phyloP scores from a whole-genome alignment of 2,113 vertebrate genomes.

The Mormoops blainvillei region DNA sequence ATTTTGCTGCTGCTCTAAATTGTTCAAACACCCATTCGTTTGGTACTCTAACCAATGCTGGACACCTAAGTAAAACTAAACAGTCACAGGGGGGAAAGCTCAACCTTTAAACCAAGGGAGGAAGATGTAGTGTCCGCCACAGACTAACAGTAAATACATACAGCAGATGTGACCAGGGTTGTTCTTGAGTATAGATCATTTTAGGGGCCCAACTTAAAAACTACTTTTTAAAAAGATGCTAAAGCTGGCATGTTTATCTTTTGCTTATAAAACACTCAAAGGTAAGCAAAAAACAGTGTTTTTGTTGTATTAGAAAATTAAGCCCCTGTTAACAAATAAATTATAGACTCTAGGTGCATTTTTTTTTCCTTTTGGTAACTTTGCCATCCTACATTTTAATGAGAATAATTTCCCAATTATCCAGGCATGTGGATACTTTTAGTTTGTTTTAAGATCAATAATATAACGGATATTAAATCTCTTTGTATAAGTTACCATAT shows the following conservation, averaged over 20 bases:
- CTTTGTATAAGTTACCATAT: slow-evolving; percentile 55
- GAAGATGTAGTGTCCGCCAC: slow-evolving; percentile 5
- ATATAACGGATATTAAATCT: slow-evolving; percentile 72
- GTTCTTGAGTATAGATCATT: background rate
- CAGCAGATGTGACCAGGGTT: slow-evolving; percentile 37
- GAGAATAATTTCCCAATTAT: background rate
- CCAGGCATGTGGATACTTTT: slow-evolving; percentile 37
- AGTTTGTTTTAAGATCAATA: slow-evolving; percentile 48
- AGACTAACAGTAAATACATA: slow-evolving; percentile 4
- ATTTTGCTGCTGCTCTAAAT: slow-evolving; percentile 4
- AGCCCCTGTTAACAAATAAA: slow-evolving; percentile 17
- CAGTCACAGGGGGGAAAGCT: background rate
- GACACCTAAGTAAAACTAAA: slow-evolving; percentile 65
- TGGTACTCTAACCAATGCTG: slow-evolving; percentile 61
- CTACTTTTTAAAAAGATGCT: background rate
- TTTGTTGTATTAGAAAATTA: slow-evolving; percentile 38
- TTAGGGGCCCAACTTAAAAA: slow-evolving; percentile 31
- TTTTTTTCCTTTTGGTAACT: background rate
- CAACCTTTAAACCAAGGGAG: slow-evolving; percentile 43
- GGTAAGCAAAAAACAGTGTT: background rate
- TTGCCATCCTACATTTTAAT: slow-evolving; percentile 35
- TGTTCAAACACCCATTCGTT: slow-evolving; percentile 7
- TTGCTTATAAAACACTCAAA: background rate
- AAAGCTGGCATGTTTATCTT: background rate
- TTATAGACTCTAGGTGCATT: background rate